Percentiles rank a stretch among this genome's conserved stretches.
Conservation (phyloP, 2,888 invertebrate genomes). For the Abscondita cerata region DNA sequence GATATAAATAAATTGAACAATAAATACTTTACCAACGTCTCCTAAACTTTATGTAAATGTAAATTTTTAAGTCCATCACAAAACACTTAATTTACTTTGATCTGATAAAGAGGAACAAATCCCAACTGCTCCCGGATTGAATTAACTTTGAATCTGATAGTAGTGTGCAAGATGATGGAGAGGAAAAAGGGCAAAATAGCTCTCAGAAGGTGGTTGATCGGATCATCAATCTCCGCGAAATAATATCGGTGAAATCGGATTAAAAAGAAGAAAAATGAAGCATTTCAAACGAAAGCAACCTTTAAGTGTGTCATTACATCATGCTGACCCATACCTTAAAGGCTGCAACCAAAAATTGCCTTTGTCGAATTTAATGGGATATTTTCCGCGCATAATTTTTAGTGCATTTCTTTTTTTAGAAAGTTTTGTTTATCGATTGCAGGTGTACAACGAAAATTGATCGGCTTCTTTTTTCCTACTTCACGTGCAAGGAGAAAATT, state of each 20-base stretch:
- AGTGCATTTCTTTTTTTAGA: slow-evolving; percentile 36
- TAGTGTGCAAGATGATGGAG: slow-evolving; percentile 45
- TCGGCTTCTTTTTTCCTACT: slow-evolving; percentile 10
- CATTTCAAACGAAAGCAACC: slow-evolving; percentile 23
- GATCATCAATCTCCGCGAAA: slow-evolving; percentile 55
- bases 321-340: slow-evolving; percentile 23
- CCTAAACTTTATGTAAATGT: slow-evolving; percentile 12
- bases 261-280: background rate
- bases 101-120: slow-evolving; percentile 40
- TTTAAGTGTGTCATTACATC: slow-evolving; percentile 29
- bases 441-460: slow-evolving; percentile 35
- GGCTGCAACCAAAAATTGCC: slow-evolving; percentile 16
- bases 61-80: slow-evolving; percentile 28
- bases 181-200: slow-evolving; percentile 43
- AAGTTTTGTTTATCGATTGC: slow-evolving; percentile 42
- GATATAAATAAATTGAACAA: slow-evolving; percentile 21
- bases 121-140: slow-evolving; percentile 41
- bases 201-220: slow-evolving; percentile 51
- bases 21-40: slow-evolving; percentile 12
- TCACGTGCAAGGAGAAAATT: slow-evolving; percentile 3
- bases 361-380: slow-evolving; percentile 20
- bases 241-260: slow-evolving; percentile 43
- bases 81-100: slow-evolving; percentile 42
- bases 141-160: slow-evolving; percentile 54
- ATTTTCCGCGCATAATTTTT: slow-evolving; percentile 26